phyloP scores from a whole-genome alignment of 2,797 vertebrate species.

The Anolis apletophallus region DNA sequence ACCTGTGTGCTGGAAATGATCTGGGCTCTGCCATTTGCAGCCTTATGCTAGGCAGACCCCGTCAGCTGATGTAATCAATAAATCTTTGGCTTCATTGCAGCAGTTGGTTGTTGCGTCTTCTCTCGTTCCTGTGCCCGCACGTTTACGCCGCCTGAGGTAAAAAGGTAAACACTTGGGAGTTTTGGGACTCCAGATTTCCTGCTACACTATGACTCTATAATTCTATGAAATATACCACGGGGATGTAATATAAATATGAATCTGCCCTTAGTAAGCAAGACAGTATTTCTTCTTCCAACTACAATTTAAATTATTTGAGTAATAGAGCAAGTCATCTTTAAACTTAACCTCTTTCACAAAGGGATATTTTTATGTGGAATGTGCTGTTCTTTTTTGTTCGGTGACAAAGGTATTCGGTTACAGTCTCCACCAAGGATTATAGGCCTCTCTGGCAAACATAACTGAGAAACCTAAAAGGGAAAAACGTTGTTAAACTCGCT shows the following conservation, averaged over 20 bases:
- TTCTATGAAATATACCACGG: background rate
- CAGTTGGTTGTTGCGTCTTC: too few species aligned
- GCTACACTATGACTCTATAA: too few species aligned
- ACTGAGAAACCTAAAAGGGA: background rate
- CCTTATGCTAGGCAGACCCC: too few species aligned
- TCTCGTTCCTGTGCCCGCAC: too few species aligned
- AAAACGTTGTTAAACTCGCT: background rate
- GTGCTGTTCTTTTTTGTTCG: background rate
- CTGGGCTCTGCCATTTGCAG: too few species aligned
- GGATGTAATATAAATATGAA: background rate
- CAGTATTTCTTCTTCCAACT: conserved; percentile 18
- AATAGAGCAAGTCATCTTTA: conserved; percentile 7
- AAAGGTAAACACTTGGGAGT: too few species aligned
- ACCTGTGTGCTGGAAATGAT: too few species aligned
- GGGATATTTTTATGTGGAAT: background rate
- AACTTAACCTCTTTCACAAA: background rate
- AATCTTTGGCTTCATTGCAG: too few species aligned
- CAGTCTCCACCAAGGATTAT: background rate
- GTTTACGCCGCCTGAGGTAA: too few species aligned
- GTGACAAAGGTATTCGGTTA: background rate
- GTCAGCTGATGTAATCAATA: too few species aligned
- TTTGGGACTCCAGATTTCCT: too few species aligned
- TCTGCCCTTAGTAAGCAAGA: background rate
- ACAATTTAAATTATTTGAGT: conserved; percentile 24
- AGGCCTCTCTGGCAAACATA: background rate